A percentile compares a stretch with the other conserved stretches of the same genome.
phyloP scores from a whole-genome alignment of 2,113 vertebrate species.

The Mustela lutreola region DNA sequence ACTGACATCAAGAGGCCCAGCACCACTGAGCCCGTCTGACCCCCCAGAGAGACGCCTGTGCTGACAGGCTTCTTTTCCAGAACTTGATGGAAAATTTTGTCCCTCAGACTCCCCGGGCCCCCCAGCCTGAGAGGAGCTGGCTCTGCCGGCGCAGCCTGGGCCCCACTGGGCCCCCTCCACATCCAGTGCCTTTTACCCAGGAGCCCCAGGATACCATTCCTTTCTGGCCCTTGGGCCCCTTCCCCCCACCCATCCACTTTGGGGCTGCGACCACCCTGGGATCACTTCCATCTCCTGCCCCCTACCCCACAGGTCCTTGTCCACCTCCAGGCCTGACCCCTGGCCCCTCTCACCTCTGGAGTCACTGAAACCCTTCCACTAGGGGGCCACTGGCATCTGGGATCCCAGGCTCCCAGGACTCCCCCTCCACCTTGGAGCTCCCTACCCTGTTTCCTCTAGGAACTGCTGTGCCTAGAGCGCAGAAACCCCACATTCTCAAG shows the following conservation, averaged over 20 bases:
- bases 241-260: no score
- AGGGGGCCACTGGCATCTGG: background rate
- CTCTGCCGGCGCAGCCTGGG: no score
- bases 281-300: no score
- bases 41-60: background rate
- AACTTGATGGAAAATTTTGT: conserved; percentile 77
- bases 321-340: background rate
- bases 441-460: background rate
- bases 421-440: no score
- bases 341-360: background rate
- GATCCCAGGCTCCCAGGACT: no score
- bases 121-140: background rate
- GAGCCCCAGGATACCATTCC: background rate
- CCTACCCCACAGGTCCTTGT: background rate
- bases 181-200: no score
- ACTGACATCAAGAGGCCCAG: background rate
- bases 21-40: background rate
- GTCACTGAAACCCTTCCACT: background rate
- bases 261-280: no score
- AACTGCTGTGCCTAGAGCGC: no score
- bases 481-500: no score
- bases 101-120: background rate
- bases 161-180: background rate
- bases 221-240: background rate
- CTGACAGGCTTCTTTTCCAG: background rate